Evolutionary conservation across 2,113 vertebrate species (phyloP).

Genomic region (Prunella fulvescens): DNA sequence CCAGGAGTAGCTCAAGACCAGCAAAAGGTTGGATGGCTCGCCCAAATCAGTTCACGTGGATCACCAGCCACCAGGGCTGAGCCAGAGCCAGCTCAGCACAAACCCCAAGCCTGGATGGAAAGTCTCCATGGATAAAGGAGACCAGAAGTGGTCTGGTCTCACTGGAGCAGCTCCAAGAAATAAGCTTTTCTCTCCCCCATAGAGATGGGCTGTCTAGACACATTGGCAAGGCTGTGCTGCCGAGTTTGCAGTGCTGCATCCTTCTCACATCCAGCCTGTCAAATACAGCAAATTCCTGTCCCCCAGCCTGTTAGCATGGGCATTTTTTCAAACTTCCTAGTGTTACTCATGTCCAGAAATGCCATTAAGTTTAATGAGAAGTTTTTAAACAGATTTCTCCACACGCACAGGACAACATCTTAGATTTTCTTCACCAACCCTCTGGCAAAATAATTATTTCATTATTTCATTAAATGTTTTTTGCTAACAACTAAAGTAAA

Average conservation of each 20-base stretch:
- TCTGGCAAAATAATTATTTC: not conserved
- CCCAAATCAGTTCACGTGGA: rapidly evolving
- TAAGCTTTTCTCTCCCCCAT: not conserved
- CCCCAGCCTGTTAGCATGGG: not conserved
- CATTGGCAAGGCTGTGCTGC: not conserved
- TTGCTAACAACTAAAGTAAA: not conserved
- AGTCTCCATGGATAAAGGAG: not conserved
- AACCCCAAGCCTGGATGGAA: not conserved
- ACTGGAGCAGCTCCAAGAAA: conserved; percentile 28
- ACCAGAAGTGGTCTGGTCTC: not conserved
- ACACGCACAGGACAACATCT: not conserved
- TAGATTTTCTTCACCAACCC: not conserved
- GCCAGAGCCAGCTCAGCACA: not conserved
- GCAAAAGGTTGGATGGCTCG: not conserved
- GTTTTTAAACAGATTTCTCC: not conserved
- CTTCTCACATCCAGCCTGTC: not conserved
- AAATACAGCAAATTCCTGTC: conserved; percentile 16
- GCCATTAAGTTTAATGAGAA: not conserved
- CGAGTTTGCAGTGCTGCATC: not conserved
- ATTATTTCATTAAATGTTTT: not conserved
- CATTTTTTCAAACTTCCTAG: not conserved
- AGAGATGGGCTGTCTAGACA: conserved; percentile 59
- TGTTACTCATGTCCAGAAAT: conserved; percentile 7
- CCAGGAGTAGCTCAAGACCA: not conserved
- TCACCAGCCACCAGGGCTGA: not conserved